Conservation (phyloP, 2,888 invertebrate genomes). For the Ennomos erosarius region DNA sequence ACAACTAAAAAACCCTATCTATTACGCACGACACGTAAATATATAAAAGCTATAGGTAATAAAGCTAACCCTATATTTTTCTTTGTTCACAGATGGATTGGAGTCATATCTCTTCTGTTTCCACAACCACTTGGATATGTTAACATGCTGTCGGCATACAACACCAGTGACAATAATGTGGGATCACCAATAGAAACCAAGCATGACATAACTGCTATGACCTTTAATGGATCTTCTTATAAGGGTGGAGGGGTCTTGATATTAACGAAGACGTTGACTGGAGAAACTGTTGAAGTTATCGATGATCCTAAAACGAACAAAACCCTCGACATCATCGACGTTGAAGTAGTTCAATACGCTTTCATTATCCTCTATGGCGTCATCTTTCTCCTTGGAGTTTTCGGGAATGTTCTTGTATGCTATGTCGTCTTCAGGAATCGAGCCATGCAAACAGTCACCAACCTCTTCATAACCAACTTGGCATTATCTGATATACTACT, state of each 20-base stretch:
- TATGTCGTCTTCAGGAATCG: constrained; percentile 93
- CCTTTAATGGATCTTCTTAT: constrained; percentile 65
- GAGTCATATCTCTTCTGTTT: constrained; percentile 35
- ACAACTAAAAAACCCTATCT: too few relatives aligned
- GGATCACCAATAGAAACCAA: constrained; percentile 49
- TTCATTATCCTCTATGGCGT: constrained; percentile 91
- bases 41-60: background rate
- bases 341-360: constrained; percentile 88
- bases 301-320: constrained; percentile 74
- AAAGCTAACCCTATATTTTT: constrained; percentile 19
- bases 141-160: constrained; percentile 57
- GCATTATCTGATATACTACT: constrained; percentile 95
- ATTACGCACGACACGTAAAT: too few relatives aligned
- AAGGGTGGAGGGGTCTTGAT: constrained; percentile 69
- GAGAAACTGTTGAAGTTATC: constrained; percentile 74
- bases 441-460: constrained; percentile 96
- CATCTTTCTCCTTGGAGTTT: constrained; percentile 92
- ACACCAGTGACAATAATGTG: constrained; percentile 52
- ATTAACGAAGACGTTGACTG: constrained; percentile 73
- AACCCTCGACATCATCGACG: constrained; percentile 86
- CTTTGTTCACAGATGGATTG: constrained; percentile 73
- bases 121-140: constrained; percentile 35
- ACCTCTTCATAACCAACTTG: constrained; percentile 95
- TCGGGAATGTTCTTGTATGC: constrained; percentile 93
- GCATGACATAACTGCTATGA: constrained; percentile 66